Evolutionary conservation across 2,888 invertebrate genomes (phyloP).

Genomic region (Anarsia innoxiella): DNA sequence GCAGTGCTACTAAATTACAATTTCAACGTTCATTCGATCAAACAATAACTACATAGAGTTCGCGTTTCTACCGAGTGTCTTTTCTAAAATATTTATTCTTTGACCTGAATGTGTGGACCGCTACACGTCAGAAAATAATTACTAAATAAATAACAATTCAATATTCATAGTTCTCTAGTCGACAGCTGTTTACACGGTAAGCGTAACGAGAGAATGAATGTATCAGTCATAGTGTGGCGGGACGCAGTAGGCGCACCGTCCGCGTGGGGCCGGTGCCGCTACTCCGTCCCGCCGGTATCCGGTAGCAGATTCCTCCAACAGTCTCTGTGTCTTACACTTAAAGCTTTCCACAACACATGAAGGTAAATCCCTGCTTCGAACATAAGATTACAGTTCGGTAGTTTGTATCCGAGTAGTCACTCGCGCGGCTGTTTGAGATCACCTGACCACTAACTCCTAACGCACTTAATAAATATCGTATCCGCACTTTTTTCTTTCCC

Average conservation of each 20-base stretch:
- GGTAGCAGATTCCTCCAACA: neutral
- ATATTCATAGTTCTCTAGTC: conserved; percentile 18
- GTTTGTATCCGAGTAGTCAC: too few species aligned
- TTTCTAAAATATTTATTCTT: conserved; percentile 1
- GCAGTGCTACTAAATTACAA: conserved; percentile 28
- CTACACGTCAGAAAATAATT: conserved; percentile 20
- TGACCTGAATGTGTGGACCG: neutral
- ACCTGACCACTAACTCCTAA: too few species aligned
- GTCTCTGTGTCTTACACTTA: conserved; percentile 17
- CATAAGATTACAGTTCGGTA: conserved; percentile 22
- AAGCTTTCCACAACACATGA: conserved; percentile 39
- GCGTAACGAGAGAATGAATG: conserved; percentile 9
- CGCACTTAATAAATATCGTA: too few species aligned
- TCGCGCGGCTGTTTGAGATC: neutral
- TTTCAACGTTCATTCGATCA: conserved; percentile 3
- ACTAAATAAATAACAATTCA: conserved; percentile 34
- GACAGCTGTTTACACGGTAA: conserved; percentile 5
- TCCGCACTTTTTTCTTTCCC: too few species aligned
- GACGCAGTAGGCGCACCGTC: neutral
- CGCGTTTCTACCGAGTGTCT: neutral
- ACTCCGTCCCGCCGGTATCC: neutral
- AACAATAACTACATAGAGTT: conserved; percentile 6
- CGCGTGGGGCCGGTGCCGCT: neutral
- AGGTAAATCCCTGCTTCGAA: conserved; percentile 35
- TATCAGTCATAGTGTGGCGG: conserved; percentile 2